Percentiles rank a stretch among this genome's conserved stretches.
These are phyloP conservation scores for Gallinago jamesoni DNA, from an alignment of 2,113 vertebrate genomes.

Conservation along the genomic window DNA sequence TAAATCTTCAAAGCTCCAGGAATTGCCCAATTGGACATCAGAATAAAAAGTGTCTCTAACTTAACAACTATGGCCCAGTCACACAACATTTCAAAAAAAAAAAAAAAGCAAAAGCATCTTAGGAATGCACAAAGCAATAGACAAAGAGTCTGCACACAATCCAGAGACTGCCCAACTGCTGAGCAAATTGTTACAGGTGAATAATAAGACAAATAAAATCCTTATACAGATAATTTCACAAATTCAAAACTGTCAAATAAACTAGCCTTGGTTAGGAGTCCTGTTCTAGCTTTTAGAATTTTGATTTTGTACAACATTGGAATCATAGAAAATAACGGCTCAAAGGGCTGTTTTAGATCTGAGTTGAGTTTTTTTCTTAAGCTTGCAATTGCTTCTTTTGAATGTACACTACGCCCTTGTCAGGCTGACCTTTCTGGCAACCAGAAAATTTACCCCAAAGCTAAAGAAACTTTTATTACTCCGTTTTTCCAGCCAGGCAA, in stretches of 20 bases:
- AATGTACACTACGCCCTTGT: neutral
- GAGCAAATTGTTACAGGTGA: neutral
- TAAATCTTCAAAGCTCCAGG: conserved; percentile 41
- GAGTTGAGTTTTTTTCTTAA: neutral
- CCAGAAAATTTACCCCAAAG: neutral
- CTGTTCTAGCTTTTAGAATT: neutral
- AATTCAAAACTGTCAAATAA: neutral
- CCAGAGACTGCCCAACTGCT: neutral
- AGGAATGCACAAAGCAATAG: neutral
- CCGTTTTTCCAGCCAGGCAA: neutral
- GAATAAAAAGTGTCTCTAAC: neutral
- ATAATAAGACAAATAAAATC: neutral
- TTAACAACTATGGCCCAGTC: neutral
- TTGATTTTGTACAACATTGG: neutral
- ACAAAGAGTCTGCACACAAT: neutral
- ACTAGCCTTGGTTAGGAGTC: neutral
- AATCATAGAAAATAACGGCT: neutral
- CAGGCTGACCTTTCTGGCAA: neutral
- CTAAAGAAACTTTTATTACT: neutral
- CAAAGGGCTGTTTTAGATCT: neutral
- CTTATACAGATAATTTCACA: neutral
- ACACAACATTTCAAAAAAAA: neutral
- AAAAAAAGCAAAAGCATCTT: neutral
- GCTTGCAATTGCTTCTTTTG: neutral
- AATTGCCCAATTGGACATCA: conserved; percentile 3